Conservation (phyloP, 2,888 invertebrate genomes). For the Troides aeacus region DNA sequence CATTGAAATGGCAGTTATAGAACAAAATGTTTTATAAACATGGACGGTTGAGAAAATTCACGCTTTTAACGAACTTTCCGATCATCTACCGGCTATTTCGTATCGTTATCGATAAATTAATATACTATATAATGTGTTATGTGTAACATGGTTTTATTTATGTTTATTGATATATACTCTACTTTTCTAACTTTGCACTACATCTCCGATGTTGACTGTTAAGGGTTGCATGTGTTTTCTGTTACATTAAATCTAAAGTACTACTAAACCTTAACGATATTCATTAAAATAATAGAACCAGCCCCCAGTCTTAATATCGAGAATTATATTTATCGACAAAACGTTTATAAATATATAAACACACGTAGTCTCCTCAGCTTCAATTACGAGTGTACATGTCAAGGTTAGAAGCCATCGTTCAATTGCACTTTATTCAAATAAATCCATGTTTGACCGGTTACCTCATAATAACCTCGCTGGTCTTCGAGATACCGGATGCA, state of each 20-base stretch:
- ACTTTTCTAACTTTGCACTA: too few relatives aligned
- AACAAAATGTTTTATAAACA: slow-evolving; percentile 13
- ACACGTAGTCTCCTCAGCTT: not conserved
- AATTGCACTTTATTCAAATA: slow-evolving; percentile 20
- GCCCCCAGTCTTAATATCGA: not conserved
- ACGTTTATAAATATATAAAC: not conserved
- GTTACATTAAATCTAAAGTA: too few relatives aligned
- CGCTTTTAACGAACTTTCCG: slow-evolving; percentile 2
- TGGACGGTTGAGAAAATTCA: not conserved
- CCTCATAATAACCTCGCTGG: slow-evolving; percentile 1
- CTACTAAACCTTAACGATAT: too few relatives aligned
- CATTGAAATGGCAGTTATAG: slow-evolving; percentile 1
- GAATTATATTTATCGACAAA: not conserved
- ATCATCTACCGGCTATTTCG: not conserved
- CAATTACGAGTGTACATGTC: slow-evolving; percentile 8
- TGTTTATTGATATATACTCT: too few relatives aligned
- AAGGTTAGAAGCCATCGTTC: slow-evolving; percentile 15
- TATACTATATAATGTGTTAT: too few relatives aligned
- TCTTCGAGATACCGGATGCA: slow-evolving; percentile 12
- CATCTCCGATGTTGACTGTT: too few relatives aligned
- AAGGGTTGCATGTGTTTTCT: too few relatives aligned
- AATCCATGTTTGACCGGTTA: slow-evolving; percentile 15
- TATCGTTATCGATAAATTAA: not conserved
- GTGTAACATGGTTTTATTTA: too few relatives aligned
- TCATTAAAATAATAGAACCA: not conserved